phyloP scores from a whole-genome alignment of 2,797 vertebrate genomes.

The Gallirallus australis region DNA sequence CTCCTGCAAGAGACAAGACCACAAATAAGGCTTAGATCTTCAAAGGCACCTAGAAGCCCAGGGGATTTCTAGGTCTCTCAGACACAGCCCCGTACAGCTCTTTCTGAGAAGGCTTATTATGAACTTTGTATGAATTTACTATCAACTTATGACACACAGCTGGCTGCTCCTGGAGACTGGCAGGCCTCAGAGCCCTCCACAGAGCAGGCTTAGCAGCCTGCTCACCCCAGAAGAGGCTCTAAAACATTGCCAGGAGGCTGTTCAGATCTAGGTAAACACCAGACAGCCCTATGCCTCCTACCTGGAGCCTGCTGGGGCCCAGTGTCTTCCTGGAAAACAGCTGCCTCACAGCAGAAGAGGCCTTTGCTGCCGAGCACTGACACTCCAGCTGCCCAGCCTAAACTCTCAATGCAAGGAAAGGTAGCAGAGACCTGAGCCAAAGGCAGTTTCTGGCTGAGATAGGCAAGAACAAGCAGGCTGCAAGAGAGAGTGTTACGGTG shows the following conservation, averaged over 20 bases:
- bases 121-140: not conserved
- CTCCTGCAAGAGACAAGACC: not conserved
- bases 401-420: not conserved
- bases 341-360: accelerated
- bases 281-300: not conserved
- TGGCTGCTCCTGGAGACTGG: not conserved
- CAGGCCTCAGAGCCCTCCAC: not conserved
- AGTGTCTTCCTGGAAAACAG: not conserved
- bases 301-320: not conserved
- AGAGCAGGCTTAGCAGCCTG: not conserved
- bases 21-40: not conserved
- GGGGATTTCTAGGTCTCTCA: not conserved
- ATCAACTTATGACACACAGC: not conserved
- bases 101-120: not conserved
- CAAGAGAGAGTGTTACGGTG: not conserved
- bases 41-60: not conserved
- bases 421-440: not conserved
- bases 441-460: not conserved
- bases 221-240: not conserved
- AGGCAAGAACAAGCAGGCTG: not conserved
- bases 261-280: not conserved
- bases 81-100: not conserved
- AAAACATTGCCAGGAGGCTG: not conserved
- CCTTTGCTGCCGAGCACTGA: not conserved
- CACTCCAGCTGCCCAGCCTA: not conserved